Evolutionary conservation across 2,113 vertebrate genomes (phyloP).

Genomic region (Tachycineta bicolor): DNA sequence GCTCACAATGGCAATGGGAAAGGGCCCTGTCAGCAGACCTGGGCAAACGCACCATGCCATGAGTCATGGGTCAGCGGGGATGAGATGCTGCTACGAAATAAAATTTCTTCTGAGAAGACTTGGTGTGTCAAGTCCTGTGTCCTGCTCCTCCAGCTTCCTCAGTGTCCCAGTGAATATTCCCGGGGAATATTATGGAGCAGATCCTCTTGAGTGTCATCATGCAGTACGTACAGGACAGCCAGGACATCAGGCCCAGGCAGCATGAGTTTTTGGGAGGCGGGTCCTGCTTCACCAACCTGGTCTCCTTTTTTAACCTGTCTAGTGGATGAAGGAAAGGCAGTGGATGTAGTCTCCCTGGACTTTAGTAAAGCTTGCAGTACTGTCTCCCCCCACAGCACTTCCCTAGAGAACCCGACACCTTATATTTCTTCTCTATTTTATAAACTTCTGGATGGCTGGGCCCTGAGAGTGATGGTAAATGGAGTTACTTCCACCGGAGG

Average conservation of each 20-base stretch:
- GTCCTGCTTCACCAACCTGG: not conserved
- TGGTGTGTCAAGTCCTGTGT: fast-evolving
- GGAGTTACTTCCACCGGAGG: not conserved
- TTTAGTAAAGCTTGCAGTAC: not conserved
- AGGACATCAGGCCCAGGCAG: not conserved
- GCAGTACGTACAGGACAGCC: not conserved
- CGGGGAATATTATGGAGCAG: not conserved
- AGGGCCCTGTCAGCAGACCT: not conserved
- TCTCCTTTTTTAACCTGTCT: not conserved
- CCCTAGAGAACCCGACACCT: not conserved
- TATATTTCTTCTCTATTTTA: not conserved
- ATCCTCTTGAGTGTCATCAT: not conserved
- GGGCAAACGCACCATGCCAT: fast-evolving
- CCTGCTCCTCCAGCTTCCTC: not conserved
- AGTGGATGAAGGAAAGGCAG: not conserved
- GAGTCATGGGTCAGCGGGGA: no score
- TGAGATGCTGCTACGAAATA: not conserved
- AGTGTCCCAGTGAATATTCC: not conserved
- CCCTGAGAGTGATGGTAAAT: not conserved
- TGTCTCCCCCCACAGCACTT: not conserved
- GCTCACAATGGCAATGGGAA: not conserved
- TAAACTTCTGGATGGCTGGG: not conserved
- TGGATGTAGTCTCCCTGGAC: no score
- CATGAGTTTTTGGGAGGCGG: not conserved
- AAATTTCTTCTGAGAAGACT: not conserved